Base-by-base conservation (phyloP, 1,140 invertebrate species). In the Cheumatopsyche charites region DNA sequence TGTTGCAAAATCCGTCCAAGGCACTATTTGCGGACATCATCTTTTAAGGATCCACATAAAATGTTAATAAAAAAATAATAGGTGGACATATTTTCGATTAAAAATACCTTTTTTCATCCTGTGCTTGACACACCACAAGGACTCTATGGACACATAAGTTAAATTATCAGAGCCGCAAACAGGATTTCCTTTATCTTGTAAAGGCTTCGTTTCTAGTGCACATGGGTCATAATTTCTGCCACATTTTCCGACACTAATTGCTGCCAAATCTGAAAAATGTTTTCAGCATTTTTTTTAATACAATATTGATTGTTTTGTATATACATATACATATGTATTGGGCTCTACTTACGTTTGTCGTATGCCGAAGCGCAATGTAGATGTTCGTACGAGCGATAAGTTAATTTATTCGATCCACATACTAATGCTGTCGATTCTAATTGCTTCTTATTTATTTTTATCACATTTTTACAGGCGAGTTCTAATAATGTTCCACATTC, bases 351-450 rank as follows among this genome's bases (percentile, higher is more conserved):
- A 82, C 80, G 76, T 79, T 78, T 78, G 67, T 80, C 75, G 17
- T 74, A 72, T 49, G 66, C 67, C 19, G 71, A 76, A 12, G 79
- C 73, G 65, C 80, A 82, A 25, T 76, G 75, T 23, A 82, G 71
- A 66, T 80, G 79, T 72, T 79, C 72, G 26, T 73, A 72, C 26
- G 78, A 79, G 19, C 45, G 67, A 62, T 81, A 80, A 13, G 79
- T 79, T 17, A 74, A 67, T 13, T 79, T 80, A 67, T 82, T 80
- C 69, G 74, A 78, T 55, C 79, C 80, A 62, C 80, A 82, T 19
- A 80, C 78, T 52, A 73, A 67, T 62, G 68, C 67, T 7, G 62
- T 66, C 58, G 63, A 55, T 26, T 43, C 66, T 73, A 71, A 68
- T 72, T 23, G 12, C 4, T 66, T 55, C 15, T 65, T 67, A 43